Evolutionary conservation across 1,140 invertebrate species (phyloP), one percentile per base, ranked within the genome.

Genomic region (Cyphomyrmex costatus): DNA sequence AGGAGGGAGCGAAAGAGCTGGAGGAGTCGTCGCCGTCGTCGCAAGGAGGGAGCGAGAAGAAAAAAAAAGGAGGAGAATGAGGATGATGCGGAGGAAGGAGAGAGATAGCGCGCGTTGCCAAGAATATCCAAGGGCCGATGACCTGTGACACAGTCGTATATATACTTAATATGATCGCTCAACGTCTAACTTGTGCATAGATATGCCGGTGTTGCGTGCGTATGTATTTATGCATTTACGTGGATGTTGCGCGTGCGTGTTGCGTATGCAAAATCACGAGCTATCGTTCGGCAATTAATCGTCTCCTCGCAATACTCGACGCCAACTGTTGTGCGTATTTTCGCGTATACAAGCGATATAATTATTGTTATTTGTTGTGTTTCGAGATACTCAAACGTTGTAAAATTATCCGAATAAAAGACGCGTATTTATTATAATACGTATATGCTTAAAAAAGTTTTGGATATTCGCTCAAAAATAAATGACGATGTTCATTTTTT

Each of bases 101-200:
- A 88, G 76, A 80, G 76, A 61, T 66, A 78, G 70, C 53, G 49
- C 73, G 79, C 21, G 42, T 86, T 85, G 86, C 86, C 86, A 88
- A 89, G 88, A 89, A 89, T 89, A 89, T 87, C 82, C 77, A 70
- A 77, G 83, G 88, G 86, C 88, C 89, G 86, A 85, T 87, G 88
- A 89, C 88, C 88, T 83, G 86, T 89, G 86, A 89, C 86, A 89
- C 86, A 90, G 71, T 73, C 86, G 76, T 82, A 86, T 88, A 84
- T 90, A 86, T 79, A 82, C 65, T 71, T 85, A 80, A 88, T 87
- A 79, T 68, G 85, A 86, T 82, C 78, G 77, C 77, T 86, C 85
- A 82, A 86, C 78, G 77, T 86, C 77, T 66, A 86, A 86, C 49
- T 86, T 83, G 66, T 49, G 78, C 66, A 74, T 83, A 83, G 66